Evolutionary conservation across 2,113 vertebrate genomes (phyloP).

Genomic region (Helogale parvula): DNA sequence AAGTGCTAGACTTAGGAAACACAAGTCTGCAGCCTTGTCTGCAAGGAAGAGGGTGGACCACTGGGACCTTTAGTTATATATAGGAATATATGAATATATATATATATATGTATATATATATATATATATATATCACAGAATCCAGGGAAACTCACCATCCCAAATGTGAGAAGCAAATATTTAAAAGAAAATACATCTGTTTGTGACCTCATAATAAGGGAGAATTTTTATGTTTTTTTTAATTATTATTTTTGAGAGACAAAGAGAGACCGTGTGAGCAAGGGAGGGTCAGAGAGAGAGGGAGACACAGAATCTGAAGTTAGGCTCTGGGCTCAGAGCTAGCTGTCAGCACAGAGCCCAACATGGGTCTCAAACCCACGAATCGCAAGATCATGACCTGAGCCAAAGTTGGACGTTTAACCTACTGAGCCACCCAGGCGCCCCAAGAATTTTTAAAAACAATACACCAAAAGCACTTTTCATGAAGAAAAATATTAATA

Average conservation of each 20-base stretch:
- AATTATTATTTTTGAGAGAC: too few species aligned
- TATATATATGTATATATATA: background rate
- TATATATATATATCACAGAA: background rate
- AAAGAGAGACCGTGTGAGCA: too few species aligned
- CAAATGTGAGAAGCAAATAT: background rate
- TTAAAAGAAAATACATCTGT: background rate
- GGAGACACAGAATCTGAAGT: too few species aligned
- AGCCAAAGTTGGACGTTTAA: too few species aligned
- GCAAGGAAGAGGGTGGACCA: background rate
- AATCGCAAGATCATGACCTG: too few species aligned
- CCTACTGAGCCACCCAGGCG: too few species aligned
- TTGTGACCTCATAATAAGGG: background rate
- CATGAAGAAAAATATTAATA: background rate
- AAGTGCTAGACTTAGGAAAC: background rate
- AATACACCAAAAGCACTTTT: background rate
- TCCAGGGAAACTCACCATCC: background rate
- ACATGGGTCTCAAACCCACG: too few species aligned
- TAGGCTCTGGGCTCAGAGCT: too few species aligned
- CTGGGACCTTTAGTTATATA: background rate
- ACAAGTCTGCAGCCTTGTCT: background rate
- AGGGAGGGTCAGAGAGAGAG: too few species aligned
- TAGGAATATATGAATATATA: background rate
- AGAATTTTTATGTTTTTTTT: background rate
- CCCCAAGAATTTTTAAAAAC: background rate
- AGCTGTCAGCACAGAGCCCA: too few species aligned